Conservation (phyloP, 2,888 invertebrate genomes). For the Pristionchus maxplancki region DNA sequence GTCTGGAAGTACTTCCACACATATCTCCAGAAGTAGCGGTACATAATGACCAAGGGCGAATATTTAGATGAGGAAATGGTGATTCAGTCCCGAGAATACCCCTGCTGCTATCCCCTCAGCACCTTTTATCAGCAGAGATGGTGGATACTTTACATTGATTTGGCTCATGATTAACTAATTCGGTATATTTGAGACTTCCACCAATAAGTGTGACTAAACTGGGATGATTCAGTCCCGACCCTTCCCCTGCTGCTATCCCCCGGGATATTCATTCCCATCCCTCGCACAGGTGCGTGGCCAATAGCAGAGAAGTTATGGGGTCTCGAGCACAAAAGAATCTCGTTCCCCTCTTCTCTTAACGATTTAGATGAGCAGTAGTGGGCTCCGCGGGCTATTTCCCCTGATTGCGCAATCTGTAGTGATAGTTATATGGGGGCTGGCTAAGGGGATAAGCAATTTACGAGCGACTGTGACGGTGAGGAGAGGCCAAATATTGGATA, state of each 20-base stretch:
- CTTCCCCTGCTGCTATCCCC: neutral
- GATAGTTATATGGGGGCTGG: neutral
- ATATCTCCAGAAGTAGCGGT: too few relatives aligned
- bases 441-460: neutral
- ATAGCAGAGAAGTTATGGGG: conserved; percentile 35
- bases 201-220: too few relatives aligned
- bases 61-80: too few relatives aligned
- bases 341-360: neutral
- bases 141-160: too few relatives aligned
- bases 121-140: too few relatives aligned
- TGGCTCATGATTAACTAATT: too few relatives aligned
- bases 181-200: too few relatives aligned
- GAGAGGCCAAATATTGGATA: neutral
- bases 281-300: neutral
- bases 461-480: neutral
- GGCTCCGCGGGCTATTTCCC: neutral
- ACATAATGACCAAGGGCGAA: too few relatives aligned
- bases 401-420: conserved; percentile 24
- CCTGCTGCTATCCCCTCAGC: too few relatives aligned
- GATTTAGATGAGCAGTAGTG: neutral
- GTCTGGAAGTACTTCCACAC: too few relatives aligned
- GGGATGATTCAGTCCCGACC: too few relatives aligned
- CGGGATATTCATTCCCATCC: neutral
- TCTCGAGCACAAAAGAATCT: conserved; percentile 36
- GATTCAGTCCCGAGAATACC: too few relatives aligned